These are phyloP conservation scores for Synergus itoensis DNA, from an alignment of 2,888 invertebrate genomes.

Conservation along the genomic window DNA sequence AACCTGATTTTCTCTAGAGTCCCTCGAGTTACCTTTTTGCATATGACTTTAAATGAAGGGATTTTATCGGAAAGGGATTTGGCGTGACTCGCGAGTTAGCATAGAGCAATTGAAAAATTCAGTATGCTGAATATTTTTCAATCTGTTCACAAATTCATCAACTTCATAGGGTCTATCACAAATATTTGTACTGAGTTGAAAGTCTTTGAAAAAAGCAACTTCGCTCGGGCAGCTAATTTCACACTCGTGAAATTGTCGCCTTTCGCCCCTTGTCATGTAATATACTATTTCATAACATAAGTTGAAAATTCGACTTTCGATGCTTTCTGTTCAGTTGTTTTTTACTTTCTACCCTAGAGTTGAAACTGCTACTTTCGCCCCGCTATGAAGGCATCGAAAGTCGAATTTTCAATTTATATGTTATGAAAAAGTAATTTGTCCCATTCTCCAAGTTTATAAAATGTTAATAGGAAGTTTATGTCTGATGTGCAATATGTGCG, in stretches of 20 bases:
- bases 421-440: conserved; percentile 25
- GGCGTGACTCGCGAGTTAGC: background rate
- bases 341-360: too few relatives aligned
- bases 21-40: too few relatives aligned
- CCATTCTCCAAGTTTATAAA: background rate
- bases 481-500: conserved; percentile 3
- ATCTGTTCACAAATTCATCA: conserved; percentile 7
- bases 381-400: too few relatives aligned
- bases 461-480: background rate
- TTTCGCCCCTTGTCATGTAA: too few relatives aligned
- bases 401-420: too few relatives aligned
- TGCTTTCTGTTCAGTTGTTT: too few relatives aligned
- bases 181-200: background rate
- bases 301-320: too few relatives aligned
- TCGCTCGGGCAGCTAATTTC: too few relatives aligned
- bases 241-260: too few relatives aligned
- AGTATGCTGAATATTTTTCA: background rate
- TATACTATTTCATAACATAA: too few relatives aligned
- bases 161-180: background rate
- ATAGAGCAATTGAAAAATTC: background rate
- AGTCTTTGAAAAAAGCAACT: background rate
- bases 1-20: background rate
- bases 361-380: too few relatives aligned
- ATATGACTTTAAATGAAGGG: background rate
- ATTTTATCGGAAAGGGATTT: background rate